Evolutionary conservation across 2,888 invertebrate genomes (phyloP), one percentile per base, ranked within the genome.

Genomic region (Erpobdella octoculata): DNA sequence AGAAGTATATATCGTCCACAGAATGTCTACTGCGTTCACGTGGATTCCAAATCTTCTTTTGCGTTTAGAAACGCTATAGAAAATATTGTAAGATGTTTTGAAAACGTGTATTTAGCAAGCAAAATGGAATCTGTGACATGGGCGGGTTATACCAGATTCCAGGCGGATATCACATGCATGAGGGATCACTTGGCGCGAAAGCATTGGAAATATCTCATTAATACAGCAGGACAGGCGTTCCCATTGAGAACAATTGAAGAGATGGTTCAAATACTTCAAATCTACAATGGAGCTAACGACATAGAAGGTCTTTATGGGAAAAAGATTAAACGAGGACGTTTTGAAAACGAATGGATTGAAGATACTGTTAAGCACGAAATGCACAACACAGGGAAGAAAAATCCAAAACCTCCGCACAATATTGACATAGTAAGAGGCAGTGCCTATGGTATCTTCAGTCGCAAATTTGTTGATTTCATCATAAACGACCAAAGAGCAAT

Each of bases 221-320:
- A 83, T 73, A 73, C 81, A 21, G 80, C 82, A 8, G 80, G 80
- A 59, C 80, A 80, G 64, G 77, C 81, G 25, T 80, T 80, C 74
- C 82, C 82, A 6, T 71, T 83, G 28, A 82, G 79, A 75, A 82
- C 81, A 4, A 81, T 81, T 72, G 70, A 73, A 35, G 82, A 83
- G 75, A 74, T 83, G 38, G 82, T 81, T 12, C 77, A 79, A 72
- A 80, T 82, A 46, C 74, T 83, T 35, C 78, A 78, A 71, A 78
- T 79, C 41, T 81, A 81, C 74, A 82, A 82, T 72, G 82, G 82
- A 31, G 74, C 79, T 36, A 83, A 83, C 74, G 81, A 82, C 41
- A 79, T 83, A 12, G 82, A 82, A 75, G 81, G 81, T 0, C 76
- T 81, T 6, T 78, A 78, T 0, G 78, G 78, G 0, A 71, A 72